Conservation (phyloP, 2,888 invertebrate species). For the Protophormia terraenovae region DNA sequence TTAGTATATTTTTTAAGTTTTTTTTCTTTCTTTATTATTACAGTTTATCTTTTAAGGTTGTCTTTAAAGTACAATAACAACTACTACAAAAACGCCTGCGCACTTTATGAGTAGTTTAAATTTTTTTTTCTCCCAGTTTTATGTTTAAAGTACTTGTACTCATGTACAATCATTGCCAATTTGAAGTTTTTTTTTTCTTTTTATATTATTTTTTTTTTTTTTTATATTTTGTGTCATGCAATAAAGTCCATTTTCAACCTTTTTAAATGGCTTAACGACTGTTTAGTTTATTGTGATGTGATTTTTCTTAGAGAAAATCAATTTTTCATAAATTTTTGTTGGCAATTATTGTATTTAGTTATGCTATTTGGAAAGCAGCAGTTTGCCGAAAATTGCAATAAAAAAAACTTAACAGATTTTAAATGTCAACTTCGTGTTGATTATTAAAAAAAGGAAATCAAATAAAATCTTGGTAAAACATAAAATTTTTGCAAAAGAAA, state of each 20-base stretch:
- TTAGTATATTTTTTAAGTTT: constrained; percentile 48
- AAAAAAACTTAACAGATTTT: constrained; percentile 16
- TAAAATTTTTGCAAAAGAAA: background rate
- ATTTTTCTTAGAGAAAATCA: constrained; percentile 58
- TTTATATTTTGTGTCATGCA: constrained; percentile 60
- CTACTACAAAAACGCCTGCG: constrained; percentile 63
- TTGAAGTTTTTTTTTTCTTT: constrained; percentile 28
- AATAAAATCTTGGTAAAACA: background rate
- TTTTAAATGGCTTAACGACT: constrained; percentile 55
- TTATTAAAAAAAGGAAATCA: background rate
- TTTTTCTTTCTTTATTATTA: constrained; percentile 51
- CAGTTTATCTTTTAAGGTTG: constrained; percentile 67
- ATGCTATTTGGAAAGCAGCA: constrained; percentile 42
- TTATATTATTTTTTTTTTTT: background rate
- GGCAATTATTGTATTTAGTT: constrained; percentile 61
- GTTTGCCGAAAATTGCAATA: background rate
- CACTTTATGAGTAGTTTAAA: constrained; percentile 62
- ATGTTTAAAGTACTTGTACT: constrained; percentile 56
- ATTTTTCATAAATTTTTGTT: constrained; percentile 62
- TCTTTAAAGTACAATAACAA: constrained; percentile 57
- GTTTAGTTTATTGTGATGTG: constrained; percentile 52
- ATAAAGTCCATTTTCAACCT: constrained; percentile 62
- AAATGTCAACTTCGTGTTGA: constrained; percentile 71
- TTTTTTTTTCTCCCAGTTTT: constrained; percentile 8
- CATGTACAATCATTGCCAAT: constrained; percentile 60